phyloP scores from a whole-genome alignment of 2,113 vertebrate species.

The Tyrannus savana region DNA sequence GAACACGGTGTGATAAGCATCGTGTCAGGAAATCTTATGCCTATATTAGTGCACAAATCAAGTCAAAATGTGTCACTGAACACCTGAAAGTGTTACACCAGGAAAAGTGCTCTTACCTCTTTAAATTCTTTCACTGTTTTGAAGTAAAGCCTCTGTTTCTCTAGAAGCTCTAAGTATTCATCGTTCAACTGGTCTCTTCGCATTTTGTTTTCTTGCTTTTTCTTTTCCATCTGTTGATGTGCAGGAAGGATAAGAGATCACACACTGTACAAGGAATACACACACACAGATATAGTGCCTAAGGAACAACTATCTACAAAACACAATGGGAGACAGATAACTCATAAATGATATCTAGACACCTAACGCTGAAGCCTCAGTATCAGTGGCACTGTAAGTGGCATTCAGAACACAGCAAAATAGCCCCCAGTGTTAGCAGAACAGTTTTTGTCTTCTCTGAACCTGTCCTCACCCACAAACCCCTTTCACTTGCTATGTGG shows the following conservation, averaged over 20 bases:
- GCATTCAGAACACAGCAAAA: not conserved
- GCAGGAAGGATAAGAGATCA: not conserved
- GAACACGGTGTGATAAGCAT: not conserved
- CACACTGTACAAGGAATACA: not conserved
- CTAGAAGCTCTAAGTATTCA: constrained; percentile 93
- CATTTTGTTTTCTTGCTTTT: constrained; percentile 99
- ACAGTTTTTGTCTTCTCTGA: not conserved
- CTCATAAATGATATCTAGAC: not conserved
- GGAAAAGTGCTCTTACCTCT: constrained; percentile 81
- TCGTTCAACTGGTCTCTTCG: constrained; percentile 95
- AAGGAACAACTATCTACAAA: not conserved
- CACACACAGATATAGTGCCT: not conserved
- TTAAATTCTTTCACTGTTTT: constrained; percentile 99
- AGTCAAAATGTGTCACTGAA: not conserved
- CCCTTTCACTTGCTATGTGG: not conserved
- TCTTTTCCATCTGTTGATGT: constrained; percentile 91
- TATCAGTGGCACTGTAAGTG: not conserved
- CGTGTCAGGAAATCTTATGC: not conserved
- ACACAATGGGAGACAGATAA: not conserved
- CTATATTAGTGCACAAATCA: not conserved
- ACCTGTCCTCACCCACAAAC: not conserved
- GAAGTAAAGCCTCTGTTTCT: constrained; percentile 96
- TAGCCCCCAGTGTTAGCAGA: not conserved
- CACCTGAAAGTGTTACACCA: not conserved
- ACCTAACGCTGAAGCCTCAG: not conserved